These are phyloP conservation scores for Turritopsis rubra DNA, from an alignment of 30 jellyfish, hydroid and myxozoan genomes.

Conservation along the genomic window DNA sequence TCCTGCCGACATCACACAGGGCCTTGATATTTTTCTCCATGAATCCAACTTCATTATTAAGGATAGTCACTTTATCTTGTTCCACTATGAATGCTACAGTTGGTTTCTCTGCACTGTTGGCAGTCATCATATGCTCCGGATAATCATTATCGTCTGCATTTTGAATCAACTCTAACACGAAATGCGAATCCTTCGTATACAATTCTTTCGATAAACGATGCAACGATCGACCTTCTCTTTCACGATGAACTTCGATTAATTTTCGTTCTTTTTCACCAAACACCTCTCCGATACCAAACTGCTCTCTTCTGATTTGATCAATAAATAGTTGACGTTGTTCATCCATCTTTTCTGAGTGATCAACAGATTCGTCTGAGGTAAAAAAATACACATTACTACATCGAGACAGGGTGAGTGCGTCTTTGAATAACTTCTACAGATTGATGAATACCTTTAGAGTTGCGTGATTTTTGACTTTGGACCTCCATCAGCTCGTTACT, in stretches of 20 bases:
- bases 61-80: constrained; percentile 29
- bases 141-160: constrained; percentile 84
- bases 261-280: constrained; percentile 40
- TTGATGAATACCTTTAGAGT: too few relatives aligned
- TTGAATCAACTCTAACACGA: constrained; percentile 81
- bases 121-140: constrained; percentile 33
- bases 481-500: not conserved
- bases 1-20: constrained; percentile 81
- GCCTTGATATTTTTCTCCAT: constrained; percentile 54
- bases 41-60: constrained; percentile 81
- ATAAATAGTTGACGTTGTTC: constrained; percentile 37
- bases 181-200: constrained; percentile 84
- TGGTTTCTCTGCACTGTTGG: constrained; percentile 52
- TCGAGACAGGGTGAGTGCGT: too few relatives aligned
- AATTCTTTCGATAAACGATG: constrained; percentile 71
- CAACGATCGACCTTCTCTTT: constrained; percentile 64
- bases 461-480: not conserved
- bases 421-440: not conserved
- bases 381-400: too few relatives aligned
- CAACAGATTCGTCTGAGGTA: not conserved
- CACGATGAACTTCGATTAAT: constrained; percentile 44
- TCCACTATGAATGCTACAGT: constrained; percentile 74
- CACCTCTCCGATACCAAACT: constrained; percentile 66
- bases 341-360: too few relatives aligned
- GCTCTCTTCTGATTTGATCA: constrained; percentile 48